Percentiles rank a stretch among this genome's conserved stretches.
Evolutionary conservation across 2,797 vertebrate species (phyloP).

Genomic region (Phrynocephalus vlangalii): DNA sequence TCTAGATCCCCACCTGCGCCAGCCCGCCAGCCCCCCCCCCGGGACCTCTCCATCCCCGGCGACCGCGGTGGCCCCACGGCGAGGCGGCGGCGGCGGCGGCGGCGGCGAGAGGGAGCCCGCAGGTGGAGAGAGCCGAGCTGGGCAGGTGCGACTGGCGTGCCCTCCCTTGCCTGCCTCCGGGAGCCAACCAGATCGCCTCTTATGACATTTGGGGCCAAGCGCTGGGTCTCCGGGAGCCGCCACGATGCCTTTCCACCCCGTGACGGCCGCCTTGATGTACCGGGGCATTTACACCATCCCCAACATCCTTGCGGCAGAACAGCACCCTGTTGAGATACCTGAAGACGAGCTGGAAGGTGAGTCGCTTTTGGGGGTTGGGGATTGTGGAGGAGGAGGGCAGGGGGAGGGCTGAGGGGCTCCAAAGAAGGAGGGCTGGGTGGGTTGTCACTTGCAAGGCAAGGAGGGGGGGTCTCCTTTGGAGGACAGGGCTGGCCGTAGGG

Average conservation of each 20-base stretch:
- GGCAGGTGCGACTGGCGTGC: not conserved
- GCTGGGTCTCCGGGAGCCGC: slow-evolving; percentile 68
- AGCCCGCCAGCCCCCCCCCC: not conserved
- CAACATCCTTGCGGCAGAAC: slow-evolving; percentile 85
- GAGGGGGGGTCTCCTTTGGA: not conserved
- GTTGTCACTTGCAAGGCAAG: too few species aligned
- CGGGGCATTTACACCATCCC: slow-evolving; percentile 89
- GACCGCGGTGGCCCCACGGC: too few species aligned
- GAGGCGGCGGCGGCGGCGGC: not conserved
- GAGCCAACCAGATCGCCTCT: not conserved
- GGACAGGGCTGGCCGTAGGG: too few species aligned
- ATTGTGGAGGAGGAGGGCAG: not conserved
- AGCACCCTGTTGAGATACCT: slow-evolving; percentile 85
- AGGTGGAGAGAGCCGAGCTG: not conserved
- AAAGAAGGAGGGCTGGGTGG: not conserved
- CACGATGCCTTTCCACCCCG: slow-evolving; percentile 89
- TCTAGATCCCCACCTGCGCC: not conserved
- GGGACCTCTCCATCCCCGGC: too few species aligned
- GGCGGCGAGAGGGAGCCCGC: not conserved
- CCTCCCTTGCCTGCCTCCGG: not conserved
- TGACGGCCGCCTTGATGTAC: slow-evolving; percentile 90
- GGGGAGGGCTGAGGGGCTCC: not conserved
- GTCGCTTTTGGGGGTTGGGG: slow-evolving; percentile 35
- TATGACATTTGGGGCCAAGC: slow-evolving; percentile 40
- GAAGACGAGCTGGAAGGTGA: slow-evolving; percentile 91